Evolutionary conservation across 1,140 invertebrate genomes (phyloP), one percentile per base, ranked within the genome.

Genomic region (Aphelinus certus): DNA sequence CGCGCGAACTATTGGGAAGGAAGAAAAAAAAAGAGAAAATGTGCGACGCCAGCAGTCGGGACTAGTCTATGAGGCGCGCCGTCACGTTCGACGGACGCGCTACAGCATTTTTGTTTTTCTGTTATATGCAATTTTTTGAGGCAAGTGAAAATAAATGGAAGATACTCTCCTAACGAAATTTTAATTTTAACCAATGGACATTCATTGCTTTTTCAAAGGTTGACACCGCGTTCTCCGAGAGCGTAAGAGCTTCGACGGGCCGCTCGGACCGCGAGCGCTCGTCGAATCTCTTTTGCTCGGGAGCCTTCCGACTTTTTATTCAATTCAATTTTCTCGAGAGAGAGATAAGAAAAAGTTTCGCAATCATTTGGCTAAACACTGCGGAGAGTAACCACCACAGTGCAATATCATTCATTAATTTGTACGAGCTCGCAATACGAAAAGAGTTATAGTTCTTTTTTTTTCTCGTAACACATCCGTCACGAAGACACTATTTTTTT

Each of bases 401-500:
- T 85, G 84, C 84, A 86, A 86, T 86, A 85, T 79, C 78, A 76
- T 80, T 71, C n/a, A 71, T 63, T 58, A 65, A 9, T 76, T 65
- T 65, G 26, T 61, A 74, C 63, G 73, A 75, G 65, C 66, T 73
- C 73, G 78, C 76, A 67, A 77, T 80, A 78, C 71, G 64, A 61
- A 69, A 76, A 64, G 72, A 78, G 71, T 60, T 75, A 76, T 64
- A 62, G 69, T 78, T 74, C 71, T 77, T 65, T 74, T 63, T 49
- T 51, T 64, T 68, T 75, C 56, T 77, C 75, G 76, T 76, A 58
- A 78, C 76, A 10, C 60, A 64, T 42, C 74, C 63, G 69, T 76
- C 68, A 73, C 62, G 48, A 60, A 78, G 79, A 78, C 73, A 60
- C 76, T 76, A 78, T 77, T 62, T 74, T 74, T 68, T 62, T 60